Evolutionary conservation across 2,888 invertebrate genomes (phyloP), one percentile per base, ranked within the genome.

Genomic region (Chaitophorus viminalis): DNA sequence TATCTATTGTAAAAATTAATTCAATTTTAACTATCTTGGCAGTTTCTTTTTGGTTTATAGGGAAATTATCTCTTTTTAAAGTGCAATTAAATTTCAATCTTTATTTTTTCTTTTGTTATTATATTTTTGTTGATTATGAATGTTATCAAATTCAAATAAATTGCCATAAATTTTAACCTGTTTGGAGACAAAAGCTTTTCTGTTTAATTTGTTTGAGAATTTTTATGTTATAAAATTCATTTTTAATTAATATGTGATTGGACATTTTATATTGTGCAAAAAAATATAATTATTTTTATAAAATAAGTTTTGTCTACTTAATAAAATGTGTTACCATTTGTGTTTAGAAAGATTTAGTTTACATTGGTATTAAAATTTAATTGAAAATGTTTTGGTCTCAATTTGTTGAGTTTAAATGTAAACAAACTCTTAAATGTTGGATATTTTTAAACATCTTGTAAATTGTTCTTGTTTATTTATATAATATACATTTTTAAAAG

Each of bases 271-370:
- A 87, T 81, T 74, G 31, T 65, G 46, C 46, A 79, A 87, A 79
- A 79, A 72, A 84, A 65, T 87, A 81, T 75, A 81, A 81, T 81
- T 87, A 81, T 87, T 87, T 87, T 87, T 87, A 65, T 87, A 81
- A 86, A 87, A 65, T 81, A 75, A 87, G 87, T 87, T 87, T 87
- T 87, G 87, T 87, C 87, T 87, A 87, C 87, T 87, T 87, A 87
- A 87, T 74, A 86, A 81, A 87, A 74, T 81, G 87, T 87, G 87
- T 87, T 87, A 87, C 87, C 87, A 87, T 87, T 87, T 87, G 87
- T 87, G 81, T 87, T 79, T 81, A 87, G 74, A 87, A 87, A 81
- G 81, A 79, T 81, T 87, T 87, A 87, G 87, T 74, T 81, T 87
- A 81, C 87, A 81, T 87, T 81, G 74, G 74, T 79, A 65, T 81